phyloP scores from a whole-genome alignment of 2,888 invertebrate genomes.

The Ceriagrion tenellum region DNA sequence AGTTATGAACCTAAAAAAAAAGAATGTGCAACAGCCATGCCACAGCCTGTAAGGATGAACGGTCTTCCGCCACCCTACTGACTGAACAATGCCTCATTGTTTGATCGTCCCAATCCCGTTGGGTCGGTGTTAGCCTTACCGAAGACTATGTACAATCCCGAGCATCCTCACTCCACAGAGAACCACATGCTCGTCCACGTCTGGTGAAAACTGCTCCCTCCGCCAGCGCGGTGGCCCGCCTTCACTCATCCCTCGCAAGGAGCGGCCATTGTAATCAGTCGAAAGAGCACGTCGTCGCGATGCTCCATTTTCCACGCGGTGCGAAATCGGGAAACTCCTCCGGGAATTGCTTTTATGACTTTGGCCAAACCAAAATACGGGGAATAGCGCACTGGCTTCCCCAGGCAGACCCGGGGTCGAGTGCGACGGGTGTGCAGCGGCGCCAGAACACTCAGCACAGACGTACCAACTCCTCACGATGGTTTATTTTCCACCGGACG shows the following conservation, averaged over 20 bases:
- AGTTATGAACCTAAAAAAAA: not conserved
- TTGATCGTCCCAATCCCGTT: not conserved
- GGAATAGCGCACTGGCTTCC: not conserved
- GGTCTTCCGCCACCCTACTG: not conserved
- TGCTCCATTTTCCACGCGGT: slow-evolving; percentile 4
- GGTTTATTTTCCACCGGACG: not conserved
- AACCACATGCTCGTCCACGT: not conserved
- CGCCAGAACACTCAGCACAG: not conserved
- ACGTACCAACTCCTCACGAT: not conserved
- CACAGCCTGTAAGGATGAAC: not conserved
- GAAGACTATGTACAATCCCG: not conserved
- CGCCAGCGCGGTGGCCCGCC: not conserved
- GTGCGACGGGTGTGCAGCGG: not conserved
- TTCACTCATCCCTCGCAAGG: not conserved
- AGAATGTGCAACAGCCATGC: not conserved
- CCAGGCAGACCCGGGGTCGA: not conserved
- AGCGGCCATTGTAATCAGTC: slow-evolving; percentile 26
- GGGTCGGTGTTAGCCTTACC: not conserved
- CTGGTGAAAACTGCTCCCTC: not conserved
- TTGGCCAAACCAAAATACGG: slow-evolving; percentile 23
- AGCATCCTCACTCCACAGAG: not conserved
- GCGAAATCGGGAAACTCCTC: slow-evolving; percentile 25
- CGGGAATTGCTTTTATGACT: not conserved
- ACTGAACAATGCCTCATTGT: not conserved
- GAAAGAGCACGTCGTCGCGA: not conserved